Evolutionary conservation across 1,140 invertebrate species (phyloP).

Genomic region (Drosophila trapezifrons): DNA sequence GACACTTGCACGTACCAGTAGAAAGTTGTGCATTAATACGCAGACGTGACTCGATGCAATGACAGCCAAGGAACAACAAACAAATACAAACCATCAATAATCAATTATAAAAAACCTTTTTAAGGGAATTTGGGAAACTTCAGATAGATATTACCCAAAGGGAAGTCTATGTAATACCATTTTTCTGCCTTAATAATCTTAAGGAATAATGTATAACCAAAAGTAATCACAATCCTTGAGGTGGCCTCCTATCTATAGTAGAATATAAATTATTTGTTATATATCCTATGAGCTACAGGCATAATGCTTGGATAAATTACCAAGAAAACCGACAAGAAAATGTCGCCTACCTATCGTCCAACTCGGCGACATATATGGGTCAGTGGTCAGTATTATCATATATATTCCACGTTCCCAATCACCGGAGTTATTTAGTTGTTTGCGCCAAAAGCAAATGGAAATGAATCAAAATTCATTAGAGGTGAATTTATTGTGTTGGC

Average conservation of each 20-base stretch:
- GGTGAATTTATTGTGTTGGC: conserved; percentile 73
- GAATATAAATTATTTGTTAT: neutral
- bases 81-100: conserved; percentile 9
- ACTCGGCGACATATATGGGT: conserved; percentile 23
- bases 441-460: conserved; percentile 71
- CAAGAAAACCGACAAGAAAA: conserved; percentile 2
- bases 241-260: too few species aligned
- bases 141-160: neutral
- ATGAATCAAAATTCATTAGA: conserved; percentile 81
- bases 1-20: conserved; percentile 13
- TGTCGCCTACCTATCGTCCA: conserved; percentile 3
- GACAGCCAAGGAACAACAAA: neutral
- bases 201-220: too few species aligned
- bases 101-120: neutral
- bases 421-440: conserved; percentile 69
- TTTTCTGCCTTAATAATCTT: too few species aligned
- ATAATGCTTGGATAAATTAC: neutral
- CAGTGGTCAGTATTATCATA: neutral
- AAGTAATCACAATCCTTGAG: too few species aligned
- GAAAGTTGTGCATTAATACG: conserved; percentile 27
- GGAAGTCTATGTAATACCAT: too few species aligned
- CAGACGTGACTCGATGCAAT: conserved; percentile 44
- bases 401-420: conserved; percentile 14
- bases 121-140: neutral
- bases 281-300: neutral